These are phyloP conservation scores for Tychaedon coryphoeus DNA, from an alignment of 2,113 vertebrate species.

Conservation along the genomic window DNA sequence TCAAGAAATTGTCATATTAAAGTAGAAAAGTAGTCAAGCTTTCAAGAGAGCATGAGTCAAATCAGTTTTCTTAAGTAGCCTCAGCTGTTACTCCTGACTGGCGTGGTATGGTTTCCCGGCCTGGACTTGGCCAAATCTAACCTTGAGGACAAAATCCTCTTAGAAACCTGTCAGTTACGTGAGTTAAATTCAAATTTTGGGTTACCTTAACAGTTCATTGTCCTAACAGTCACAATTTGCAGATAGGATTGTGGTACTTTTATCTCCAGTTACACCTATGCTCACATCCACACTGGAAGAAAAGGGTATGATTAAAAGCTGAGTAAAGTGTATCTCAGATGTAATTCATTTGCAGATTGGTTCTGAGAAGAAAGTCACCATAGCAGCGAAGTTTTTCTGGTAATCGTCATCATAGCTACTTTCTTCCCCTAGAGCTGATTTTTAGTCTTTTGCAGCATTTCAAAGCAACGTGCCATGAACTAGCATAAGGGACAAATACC, in stretches of 20 bases:
- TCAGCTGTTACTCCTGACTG: neutral
- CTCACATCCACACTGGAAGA: neutral
- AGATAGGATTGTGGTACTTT: neutral
- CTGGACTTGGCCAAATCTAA: neutral
- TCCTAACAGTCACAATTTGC: neutral
- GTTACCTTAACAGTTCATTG: neutral
- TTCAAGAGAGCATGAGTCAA: neutral
- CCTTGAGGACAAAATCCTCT: neutral
- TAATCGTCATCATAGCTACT: neutral
- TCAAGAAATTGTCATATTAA: neutral
- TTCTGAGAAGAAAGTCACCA: neutral
- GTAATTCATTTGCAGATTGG: neutral
- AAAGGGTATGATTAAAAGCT: neutral
- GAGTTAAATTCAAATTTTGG: neutral
- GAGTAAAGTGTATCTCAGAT: neutral
- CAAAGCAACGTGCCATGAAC: neutral
- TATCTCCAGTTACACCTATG: neutral
- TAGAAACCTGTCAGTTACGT: neutral
- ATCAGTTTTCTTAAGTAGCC: neutral
- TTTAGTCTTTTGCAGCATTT: neutral
- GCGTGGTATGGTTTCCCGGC: neutral
- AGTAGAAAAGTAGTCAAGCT: neutral
- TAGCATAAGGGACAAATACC: neutral
- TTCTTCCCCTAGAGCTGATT: neutral
- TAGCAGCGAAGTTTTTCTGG: neutral